These are phyloP conservation scores for Phaetusa simplex DNA, from an alignment of 2,113 vertebrate species.

Conservation along the genomic window DNA sequence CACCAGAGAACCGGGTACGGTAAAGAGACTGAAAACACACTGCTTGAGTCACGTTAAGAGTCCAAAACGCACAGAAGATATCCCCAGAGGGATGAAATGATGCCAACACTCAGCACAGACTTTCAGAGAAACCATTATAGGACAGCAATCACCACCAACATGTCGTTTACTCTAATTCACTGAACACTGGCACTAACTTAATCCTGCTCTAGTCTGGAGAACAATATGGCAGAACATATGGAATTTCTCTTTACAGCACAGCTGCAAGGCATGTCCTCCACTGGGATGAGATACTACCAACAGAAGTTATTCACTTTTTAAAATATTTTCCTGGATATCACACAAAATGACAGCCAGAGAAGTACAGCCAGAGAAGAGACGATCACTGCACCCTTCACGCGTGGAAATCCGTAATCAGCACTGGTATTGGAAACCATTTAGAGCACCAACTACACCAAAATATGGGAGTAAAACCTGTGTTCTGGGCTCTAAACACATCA, in stretches of 20 bases:
- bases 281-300: neutral
- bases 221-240: neutral
- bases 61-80: neutral
- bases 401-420: neutral
- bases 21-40: neutral
- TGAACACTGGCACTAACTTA: neutral
- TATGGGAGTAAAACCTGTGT: neutral
- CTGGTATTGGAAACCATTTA: neutral
- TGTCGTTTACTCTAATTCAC: neutral
- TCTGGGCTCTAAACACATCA: neutral
- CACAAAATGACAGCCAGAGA: neutral
- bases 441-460: neutral
- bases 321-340: neutral
- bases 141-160: neutral
- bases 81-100: neutral
- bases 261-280: neutral
- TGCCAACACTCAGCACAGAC: neutral
- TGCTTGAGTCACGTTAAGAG: neutral
- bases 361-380: neutral
- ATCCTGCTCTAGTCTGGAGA: neutral
- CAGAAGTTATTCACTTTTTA: neutral
- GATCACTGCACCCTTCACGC: neutral
- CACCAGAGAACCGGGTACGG: fast-evolving
- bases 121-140: neutral
- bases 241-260: neutral